phyloP scores from a whole-genome alignment of 2,888 invertebrate species.

The Melanostoma scalare region DNA sequence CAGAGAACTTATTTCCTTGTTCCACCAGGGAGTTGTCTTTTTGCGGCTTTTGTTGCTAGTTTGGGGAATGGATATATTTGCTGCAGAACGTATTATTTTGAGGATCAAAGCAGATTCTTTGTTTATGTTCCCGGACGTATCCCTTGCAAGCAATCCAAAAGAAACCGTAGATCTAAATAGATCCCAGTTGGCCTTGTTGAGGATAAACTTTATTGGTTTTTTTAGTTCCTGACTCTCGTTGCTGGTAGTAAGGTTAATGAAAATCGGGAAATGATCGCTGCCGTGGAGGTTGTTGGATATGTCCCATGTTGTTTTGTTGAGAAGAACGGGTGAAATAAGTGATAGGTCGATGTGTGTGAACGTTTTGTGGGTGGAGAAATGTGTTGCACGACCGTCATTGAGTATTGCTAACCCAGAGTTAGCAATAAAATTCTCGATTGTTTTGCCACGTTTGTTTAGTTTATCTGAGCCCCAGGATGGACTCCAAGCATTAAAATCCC shows the following conservation, averaged over 20 bases:
- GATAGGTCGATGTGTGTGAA: conserved; percentile 28
- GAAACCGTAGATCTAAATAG: background rate
- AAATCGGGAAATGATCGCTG: conserved; percentile 30
- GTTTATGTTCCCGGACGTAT: conserved; percentile 11
- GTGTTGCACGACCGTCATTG: conserved; percentile 37
- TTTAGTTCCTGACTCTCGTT: background rate
- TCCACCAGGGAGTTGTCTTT: conserved; percentile 20
- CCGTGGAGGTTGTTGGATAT: conserved; percentile 6
- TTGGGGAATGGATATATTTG: conserved; percentile 28
- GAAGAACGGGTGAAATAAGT: conserved; percentile 17
- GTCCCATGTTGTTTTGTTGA: conserved; percentile 17
- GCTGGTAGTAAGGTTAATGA: conserved; percentile 1
- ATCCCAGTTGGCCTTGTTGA: background rate
- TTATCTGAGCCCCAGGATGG: conserved; percentile 46
- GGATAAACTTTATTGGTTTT: background rate
- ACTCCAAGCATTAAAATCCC: conserved; percentile 52
- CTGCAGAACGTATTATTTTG: conserved; percentile 31
- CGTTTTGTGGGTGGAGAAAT: conserved; percentile 34
- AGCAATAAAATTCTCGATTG: conserved; percentile 35
- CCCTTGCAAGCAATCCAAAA: background rate
- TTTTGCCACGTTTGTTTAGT: conserved; percentile 29
- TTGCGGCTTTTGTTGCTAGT: conserved; percentile 18
- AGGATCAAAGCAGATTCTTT: conserved; percentile 35
- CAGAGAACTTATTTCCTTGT: conserved; percentile 95
- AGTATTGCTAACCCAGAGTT: conserved; percentile 35